A percentile compares a stretch with the other conserved stretches of the same genome.
Conservation (phyloP, 2,113 vertebrate species). For the Sciurus niger region DNA sequence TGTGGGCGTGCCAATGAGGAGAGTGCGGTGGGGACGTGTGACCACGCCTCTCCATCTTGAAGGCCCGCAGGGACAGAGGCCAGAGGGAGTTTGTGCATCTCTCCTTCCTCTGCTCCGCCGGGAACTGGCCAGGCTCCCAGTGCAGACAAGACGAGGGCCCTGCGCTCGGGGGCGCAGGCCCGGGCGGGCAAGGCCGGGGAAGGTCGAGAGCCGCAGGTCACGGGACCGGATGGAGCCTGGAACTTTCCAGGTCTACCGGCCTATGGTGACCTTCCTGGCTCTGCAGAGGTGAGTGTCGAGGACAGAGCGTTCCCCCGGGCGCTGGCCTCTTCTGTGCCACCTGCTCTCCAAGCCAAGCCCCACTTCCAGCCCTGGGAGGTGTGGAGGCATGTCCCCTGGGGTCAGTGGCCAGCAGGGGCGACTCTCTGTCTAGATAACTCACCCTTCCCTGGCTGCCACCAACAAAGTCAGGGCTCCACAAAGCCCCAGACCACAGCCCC, state of each 20-base stretch:
- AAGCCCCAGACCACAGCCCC: not conserved
- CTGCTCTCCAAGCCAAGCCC: not conserved
- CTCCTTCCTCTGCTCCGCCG: not conserved
- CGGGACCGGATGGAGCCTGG: not conserved
- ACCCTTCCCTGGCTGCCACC: not conserved
- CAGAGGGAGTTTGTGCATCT: not conserved
- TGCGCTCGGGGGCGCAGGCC: accelerated
- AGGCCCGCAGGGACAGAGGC: not conserved
- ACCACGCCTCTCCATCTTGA: not conserved
- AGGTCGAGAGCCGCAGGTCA: not conserved
- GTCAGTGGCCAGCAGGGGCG: too few relatives aligned
- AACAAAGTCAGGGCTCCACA: not conserved
- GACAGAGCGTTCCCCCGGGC: not conserved
- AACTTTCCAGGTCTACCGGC: not conserved
- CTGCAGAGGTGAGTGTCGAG: not conserved
- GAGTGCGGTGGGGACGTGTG: accelerated
- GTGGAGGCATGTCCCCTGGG: not conserved
- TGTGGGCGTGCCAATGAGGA: not conserved
- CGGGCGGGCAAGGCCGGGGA: not conserved
- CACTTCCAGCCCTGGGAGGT: not conserved
- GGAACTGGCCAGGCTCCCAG: not conserved
- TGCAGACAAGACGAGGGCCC: not conserved
- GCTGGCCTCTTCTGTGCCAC: not conserved
- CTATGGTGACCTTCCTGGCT: not conserved
- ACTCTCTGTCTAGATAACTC: not conserved